Evolutionary conservation across 2,888 invertebrate species (phyloP), one percentile per base, ranked within the genome.

Genomic region (Tillus elongatus): DNA sequence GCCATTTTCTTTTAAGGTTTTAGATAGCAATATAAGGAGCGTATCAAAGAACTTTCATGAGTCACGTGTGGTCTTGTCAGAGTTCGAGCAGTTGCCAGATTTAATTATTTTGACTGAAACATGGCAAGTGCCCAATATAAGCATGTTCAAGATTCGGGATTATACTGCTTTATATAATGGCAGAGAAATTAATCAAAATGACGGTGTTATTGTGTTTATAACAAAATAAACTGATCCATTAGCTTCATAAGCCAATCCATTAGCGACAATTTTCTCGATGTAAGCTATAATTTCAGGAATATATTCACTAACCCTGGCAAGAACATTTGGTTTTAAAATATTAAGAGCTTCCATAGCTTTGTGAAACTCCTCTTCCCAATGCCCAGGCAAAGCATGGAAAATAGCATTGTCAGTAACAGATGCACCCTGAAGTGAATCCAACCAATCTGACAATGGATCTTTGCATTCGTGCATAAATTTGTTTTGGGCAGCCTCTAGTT

Each of bases 141-240:
- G n/a, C n/a, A n/a, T n/a, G n/a, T n/a, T n/a, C n/a, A n/a, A n/a
- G n/a, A n/a, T n/a, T n/a, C n/a, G n/a, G n/a, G n/a, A n/a, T n/a
- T n/a, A n/a, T n/a, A n/a, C n/a, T n/a, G n/a, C n/a, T n/a, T n/a
- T n/a, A n/a, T n/a, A n/a, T n/a, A n/a, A n/a, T n/a, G n/a, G n/a
- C n/a, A n/a, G n/a, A n/a, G n/a, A n/a, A n/a, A n/a, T n/a, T n/a
- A n/a, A n/a, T n/a, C n/a, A n/a, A n/a, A n/a, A n/a, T n/a, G n/a
- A n/a, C n/a, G n/a, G n/a, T n/a, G n/a, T n/a, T n/a, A n/a, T n/a
- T n/a, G n/a, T n/a, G n/a, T n/a, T n/a, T n/a, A 97, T 97, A 72
- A 92, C 91, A 62, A 99, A 99, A 65, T 99, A 99, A 1, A 99
- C 92, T 0, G 96, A 96, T 9, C 90, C 89, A 63, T 92, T 89